A percentile compares a stretch with the other conserved stretches of the same genome.
These are phyloP conservation scores for Columbina picui DNA, from an alignment of 2,113 vertebrate species.

Conservation along the genomic window DNA sequence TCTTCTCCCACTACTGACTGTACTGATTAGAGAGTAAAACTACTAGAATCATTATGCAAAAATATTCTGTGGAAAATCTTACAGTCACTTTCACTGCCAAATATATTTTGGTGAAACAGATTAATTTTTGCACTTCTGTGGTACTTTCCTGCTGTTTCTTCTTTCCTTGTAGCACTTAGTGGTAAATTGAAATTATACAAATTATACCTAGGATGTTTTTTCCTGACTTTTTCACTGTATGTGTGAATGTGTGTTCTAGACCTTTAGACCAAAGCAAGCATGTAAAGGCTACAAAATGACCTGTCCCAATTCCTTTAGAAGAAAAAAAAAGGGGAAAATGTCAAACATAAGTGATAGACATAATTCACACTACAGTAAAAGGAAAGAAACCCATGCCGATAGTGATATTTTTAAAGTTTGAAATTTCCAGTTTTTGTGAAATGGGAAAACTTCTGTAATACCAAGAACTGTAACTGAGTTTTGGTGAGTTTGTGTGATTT, in stretches of 20 bases:
- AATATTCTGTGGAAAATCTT: neutral
- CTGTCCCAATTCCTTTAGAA: neutral
- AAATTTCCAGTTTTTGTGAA: neutral
- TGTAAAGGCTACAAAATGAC: neutral
- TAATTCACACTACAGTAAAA: conserved; percentile 6
- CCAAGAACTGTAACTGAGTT: neutral
- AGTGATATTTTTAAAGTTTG: neutral
- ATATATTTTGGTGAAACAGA: neutral
- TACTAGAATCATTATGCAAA: neutral
- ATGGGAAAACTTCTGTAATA: neutral
- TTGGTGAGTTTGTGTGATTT: neutral
- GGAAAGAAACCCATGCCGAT: neutral
- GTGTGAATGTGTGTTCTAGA: neutral
- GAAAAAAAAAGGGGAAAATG: neutral
- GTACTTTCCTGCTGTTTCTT: neutral
- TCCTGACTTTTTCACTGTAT: neutral
- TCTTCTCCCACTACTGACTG: neutral
- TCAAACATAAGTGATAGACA: neutral
- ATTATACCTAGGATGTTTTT: neutral
- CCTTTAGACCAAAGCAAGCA: neutral
- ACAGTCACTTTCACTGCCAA: neutral
- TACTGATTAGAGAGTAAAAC: neutral
- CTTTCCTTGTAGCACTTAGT: neutral
- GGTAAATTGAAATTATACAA: neutral
- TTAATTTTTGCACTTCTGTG: neutral